Percentiles rank a stretch among this genome's conserved stretches.
These are phyloP conservation scores for Tapera naevia DNA, from an alignment of 2,797 vertebrate genomes.

Conservation along the genomic window DNA sequence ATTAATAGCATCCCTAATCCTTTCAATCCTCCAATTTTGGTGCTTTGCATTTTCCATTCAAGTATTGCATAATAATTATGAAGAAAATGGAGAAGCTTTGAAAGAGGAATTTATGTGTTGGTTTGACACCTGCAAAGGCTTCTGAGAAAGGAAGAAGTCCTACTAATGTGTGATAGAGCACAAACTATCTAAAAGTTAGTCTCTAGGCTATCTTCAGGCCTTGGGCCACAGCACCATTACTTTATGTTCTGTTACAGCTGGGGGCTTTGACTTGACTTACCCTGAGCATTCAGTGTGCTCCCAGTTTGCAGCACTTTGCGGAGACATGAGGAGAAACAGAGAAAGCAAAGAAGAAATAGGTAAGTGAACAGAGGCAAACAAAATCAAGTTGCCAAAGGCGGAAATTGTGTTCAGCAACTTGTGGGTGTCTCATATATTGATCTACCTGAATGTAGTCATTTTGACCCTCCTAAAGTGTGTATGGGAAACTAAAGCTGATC, in stretches of 20 bases:
- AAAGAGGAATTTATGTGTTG: background rate
- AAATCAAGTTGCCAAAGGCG: background rate
- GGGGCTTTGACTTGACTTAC: background rate
- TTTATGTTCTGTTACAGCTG: background rate
- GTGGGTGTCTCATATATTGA: rapidly evolving
- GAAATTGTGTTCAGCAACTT: background rate
- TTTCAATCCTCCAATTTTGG: background rate
- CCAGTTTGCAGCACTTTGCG: background rate
- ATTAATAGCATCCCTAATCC: background rate
- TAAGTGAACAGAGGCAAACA: background rate
- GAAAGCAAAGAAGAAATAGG: background rate
- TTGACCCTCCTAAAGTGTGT: background rate
- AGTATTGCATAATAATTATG: background rate
- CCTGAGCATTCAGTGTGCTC: background rate
- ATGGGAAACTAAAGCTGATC: background rate
- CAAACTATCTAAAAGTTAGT: background rate
- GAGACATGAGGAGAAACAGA: background rate
- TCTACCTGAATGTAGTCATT: rapidly evolving
- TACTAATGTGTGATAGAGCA: background rate
- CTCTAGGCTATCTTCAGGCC: background rate
- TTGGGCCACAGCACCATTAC: background rate
- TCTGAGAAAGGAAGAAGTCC: background rate
- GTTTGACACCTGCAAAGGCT: background rate
- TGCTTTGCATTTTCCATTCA: background rate
- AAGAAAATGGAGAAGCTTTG: background rate